Evolutionary conservation across 2,113 vertebrate species (phyloP), one percentile per base, ranked within the genome.

Genomic region (Cebus imitator): DNA sequence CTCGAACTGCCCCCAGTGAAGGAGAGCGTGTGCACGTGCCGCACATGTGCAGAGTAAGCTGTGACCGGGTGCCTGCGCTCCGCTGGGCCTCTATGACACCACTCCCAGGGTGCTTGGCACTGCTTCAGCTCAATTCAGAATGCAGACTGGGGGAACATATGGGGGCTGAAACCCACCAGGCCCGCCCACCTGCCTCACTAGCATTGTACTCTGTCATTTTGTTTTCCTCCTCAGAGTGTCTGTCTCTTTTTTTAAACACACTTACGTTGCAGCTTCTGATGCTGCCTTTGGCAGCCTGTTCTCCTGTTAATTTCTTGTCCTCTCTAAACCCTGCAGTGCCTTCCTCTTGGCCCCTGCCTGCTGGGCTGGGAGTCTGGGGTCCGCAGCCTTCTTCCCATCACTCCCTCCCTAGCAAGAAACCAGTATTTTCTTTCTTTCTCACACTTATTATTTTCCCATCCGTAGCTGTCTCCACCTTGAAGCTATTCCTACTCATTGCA

Each of bases 181-280:
- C 68, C 85, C 13, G 14, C 87, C 64, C 32, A 61, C 52, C 64
- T 87, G 8, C 88, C 90, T 94, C 52, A 3, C 52, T 43, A 45
- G 72, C 93, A n/a, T 32, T 84, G 32, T 87, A 16, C 68, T 87
- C 52, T 78, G 7, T 17, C 40, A 73, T 95, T 86, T 68, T 52
- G 82, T 93, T 96, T 95, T 95, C 73, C 40, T 72, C 58, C 45
- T 30, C 5, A 1, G 86, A 18, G 55, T 96, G 37, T 93, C 83
- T 84, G 6, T 58, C 40, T 90, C 84, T 86, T 86, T 72, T 92
- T 94, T 50, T 66, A 94, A 95, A 87, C 52, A 78, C 76, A 76
- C 75, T 58, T 75, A 76, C 3, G 6, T 82, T 84, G 32, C 75
- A 76, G 61, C 88, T 80, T 25, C 82, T 95, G 76, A 55, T 75